Base-by-base conservation (phyloP, 1,140 invertebrate species). In the Drosophila setifemur region DNA sequence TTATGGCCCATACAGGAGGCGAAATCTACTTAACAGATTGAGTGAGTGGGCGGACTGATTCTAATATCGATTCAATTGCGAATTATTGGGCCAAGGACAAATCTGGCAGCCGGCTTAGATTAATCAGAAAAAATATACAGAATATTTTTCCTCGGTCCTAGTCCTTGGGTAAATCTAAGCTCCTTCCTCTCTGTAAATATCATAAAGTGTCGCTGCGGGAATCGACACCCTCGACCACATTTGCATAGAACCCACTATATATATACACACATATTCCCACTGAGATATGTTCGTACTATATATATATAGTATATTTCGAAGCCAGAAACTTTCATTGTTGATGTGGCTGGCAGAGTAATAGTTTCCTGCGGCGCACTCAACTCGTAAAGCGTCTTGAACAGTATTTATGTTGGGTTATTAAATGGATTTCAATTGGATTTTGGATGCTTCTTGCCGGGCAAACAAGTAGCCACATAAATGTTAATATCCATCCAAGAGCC, bases 351-450 rank as follows among this genome's bases (percentile, higher is more conserved):
- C 33, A 52, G 40, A n/a, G n/a, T n/a, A n/a, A n/a, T 79, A 81
- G 74, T 71, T 83, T 75, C 70, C 71, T 64, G 71, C 37, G 58
- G 75, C 44, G 74, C 71, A 75, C 74, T 85, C 74, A 86, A 85
- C 66, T 86, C 79, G 79, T 81, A 85, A 85, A 81, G 81, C 81
- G 78, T 52, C 81, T 68, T 75, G 73, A 48, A 68, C 67, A 68
- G 81, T 81, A 85, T 85, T 85, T 85, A 85, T 85, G 79, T 81
- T 60, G 79, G n/a, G 81, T 86, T 85, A 85, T 85, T 85, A 85
- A 85, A 86, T 85, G 81, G 79, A 75, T 85, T 85, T 75, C 79
- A 86, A 86, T 85, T 85, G 79, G 71, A 86, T 86, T 85, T 85
- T 12, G 12, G 52, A 11, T 54, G 63, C 50, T 48, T 55, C 26